Evolutionary conservation across 92 coral and sea anemone species (phyloP).

Genomic region (Zoanthus sansibaricus): DNA sequence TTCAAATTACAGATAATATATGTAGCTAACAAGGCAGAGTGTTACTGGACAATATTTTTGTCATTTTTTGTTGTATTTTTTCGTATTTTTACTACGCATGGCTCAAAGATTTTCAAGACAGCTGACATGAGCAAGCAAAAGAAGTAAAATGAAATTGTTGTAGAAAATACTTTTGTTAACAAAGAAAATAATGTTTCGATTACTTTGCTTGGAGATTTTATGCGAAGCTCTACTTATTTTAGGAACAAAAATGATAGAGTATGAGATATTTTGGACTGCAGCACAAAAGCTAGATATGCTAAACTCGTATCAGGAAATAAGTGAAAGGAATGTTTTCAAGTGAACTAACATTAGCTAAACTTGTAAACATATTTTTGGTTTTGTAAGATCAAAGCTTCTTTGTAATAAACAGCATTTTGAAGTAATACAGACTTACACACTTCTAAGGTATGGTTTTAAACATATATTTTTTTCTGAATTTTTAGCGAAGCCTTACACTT

Average conservation of each 20-base stretch:
- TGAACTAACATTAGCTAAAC: neutral
- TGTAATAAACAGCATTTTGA: neutral
- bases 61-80: constrained; percentile 84
- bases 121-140: constrained; percentile 45
- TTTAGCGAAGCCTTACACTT: neutral
- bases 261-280: neutral
- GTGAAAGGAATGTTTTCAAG: constrained; percentile 4
- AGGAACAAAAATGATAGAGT: neutral
- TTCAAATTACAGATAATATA: constrained; percentile 27
- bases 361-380: neutral
- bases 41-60: constrained; percentile 68
- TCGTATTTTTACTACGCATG: constrained; percentile 96
- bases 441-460: neutral
- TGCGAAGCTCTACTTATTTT: neutral
- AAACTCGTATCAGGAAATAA: neutral
- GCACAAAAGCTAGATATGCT: neutral
- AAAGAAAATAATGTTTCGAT: neutral
- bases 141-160: neutral
- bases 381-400: neutral
- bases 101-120: constrained; percentile 58
- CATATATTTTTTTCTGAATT: neutral
- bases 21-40: constrained; percentile 47
- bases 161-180: neutral
- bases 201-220: neutral
- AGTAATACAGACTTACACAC: neutral